Base-by-base conservation (phyloP, 2,797 vertebrate genomes). In the Synanceia verrucosa region DNA sequence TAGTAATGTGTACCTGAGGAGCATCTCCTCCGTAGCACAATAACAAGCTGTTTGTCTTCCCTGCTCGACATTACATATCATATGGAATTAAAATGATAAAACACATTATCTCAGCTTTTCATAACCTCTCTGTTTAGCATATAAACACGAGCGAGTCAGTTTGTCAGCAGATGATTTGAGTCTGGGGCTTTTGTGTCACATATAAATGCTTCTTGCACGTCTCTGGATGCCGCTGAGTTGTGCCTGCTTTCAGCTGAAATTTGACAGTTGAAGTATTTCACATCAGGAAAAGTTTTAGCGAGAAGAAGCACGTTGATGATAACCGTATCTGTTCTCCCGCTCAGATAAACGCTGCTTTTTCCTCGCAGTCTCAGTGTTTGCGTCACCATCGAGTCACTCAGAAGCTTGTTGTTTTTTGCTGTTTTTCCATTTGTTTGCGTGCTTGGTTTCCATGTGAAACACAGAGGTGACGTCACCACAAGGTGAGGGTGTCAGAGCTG, bases 101-200 rank as follows among this genome's bases (percentile, higher is more conserved):
- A 60, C 50, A 24, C 48, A 78, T 82, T 60, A 78, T n/a, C 46
- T 75, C 64, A 37, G 67, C 21, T 72, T 82, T 78, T 84, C 83
- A 74, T 88, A 65, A 67, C 21, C 31, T 39, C 65, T 75, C 66
- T 80, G 78, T 82, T 86, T 87, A 86, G 71, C 85, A 84, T 87
- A 85, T 65, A 81, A 86, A 89, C 82, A 13, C 29, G 73, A 82
- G 62, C 3, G 21, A 71, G 41, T 26, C 48, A 3, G 16, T 82
- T 64, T 73, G 62, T 84, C 84, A 86, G 75, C 59, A 16, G 46
- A 19, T 21, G 46, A 21, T 69, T 67, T 46, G 31, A 34, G 58
- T 34, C 47, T 26, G 41, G 31, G 46, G 41, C 13, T 10, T 68
- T 51, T 39, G 31, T 55, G 34, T 85, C 75, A 68, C 59, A 80